Conservation (phyloP, 2,888 invertebrate genomes). For the Platycnemis pennipes region DNA sequence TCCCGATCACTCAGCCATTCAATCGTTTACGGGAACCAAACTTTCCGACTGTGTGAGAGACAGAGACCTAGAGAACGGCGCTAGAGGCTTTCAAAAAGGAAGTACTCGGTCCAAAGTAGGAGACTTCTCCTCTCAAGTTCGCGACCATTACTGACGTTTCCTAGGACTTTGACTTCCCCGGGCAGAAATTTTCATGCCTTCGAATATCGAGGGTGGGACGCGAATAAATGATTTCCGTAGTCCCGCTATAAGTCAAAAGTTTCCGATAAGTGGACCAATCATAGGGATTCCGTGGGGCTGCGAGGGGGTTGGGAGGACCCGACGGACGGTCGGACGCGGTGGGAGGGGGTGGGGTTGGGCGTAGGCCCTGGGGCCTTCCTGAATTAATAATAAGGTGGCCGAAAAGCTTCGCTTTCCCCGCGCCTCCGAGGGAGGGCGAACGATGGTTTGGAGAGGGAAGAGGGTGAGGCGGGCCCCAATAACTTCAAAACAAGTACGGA, state of each 20-base stretch:
- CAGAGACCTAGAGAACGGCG: not conserved
- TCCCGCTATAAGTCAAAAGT: slow-evolving; percentile 5
- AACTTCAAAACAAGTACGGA: slow-evolving; percentile 17
- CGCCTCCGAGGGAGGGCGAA: not conserved
- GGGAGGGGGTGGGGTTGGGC: no score
- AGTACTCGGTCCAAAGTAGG: not conserved
- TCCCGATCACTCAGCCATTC: not conserved
- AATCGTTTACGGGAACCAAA: not conserved
- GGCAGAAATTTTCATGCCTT: not conserved
- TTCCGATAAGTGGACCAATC: slow-evolving; percentile 16
- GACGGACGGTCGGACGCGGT: no score
- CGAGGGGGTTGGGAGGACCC: not conserved
- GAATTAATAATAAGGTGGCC: slow-evolving; percentile 8
- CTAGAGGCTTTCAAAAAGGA: slow-evolving; percentile 16
- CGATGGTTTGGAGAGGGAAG: not conserved
- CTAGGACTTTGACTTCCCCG: not conserved
- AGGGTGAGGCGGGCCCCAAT: not conserved
- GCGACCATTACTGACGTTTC: slow-evolving; percentile 11
- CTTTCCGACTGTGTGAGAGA: not conserved
- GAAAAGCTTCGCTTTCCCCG: not conserved
- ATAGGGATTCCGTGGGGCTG: not conserved
- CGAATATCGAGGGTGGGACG: not conserved
- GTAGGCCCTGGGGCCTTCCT: not conserved
- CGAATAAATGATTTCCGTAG: slow-evolving; percentile 5
- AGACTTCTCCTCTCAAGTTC: not conserved